These are phyloP conservation scores for Distichodus sexfasciatus DNA, from an alignment of 2,797 vertebrate species.

Conservation along the genomic window DNA sequence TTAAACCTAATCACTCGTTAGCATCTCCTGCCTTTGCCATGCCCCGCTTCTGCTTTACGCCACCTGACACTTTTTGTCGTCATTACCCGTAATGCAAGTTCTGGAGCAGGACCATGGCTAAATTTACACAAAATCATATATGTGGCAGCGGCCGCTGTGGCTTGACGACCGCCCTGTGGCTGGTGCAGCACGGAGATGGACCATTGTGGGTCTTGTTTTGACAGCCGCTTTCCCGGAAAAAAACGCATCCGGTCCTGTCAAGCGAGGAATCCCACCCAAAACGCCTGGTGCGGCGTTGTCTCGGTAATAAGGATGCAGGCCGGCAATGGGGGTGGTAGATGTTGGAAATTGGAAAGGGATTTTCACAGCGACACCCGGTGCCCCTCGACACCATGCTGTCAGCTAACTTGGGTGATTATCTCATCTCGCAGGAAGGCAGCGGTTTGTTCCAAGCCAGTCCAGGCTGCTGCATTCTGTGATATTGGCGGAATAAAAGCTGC, in stretches of 20 bases:
- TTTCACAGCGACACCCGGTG: neutral
- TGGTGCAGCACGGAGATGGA: neutral
- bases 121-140: slow-evolving; percentile 4
- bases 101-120: slow-evolving; percentile 2
- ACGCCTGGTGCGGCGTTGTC: neutral
- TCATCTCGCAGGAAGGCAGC: slow-evolving; percentile 1
- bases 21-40: no score
- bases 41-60: slow-evolving; percentile 7
- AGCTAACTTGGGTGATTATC: slow-evolving; percentile 2
- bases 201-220: slow-evolving; percentile 10
- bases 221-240: neutral
- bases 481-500: no score
- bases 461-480: no score
- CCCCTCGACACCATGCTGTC: neutral
- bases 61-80: slow-evolving; percentile 15
- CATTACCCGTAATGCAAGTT: slow-evolving; percentile 27
- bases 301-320: slow-evolving; percentile 2
- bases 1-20: no score
- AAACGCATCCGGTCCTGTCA: neutral
- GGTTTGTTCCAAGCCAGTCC: no score
- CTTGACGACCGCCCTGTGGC: no score
- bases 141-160: no score
- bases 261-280: neutral
- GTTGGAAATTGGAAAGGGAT: slow-evolving; percentile 5
- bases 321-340: neutral